Conservation (phyloP, 2,113 vertebrate genomes). For the Aegotheles bennettii region DNA sequence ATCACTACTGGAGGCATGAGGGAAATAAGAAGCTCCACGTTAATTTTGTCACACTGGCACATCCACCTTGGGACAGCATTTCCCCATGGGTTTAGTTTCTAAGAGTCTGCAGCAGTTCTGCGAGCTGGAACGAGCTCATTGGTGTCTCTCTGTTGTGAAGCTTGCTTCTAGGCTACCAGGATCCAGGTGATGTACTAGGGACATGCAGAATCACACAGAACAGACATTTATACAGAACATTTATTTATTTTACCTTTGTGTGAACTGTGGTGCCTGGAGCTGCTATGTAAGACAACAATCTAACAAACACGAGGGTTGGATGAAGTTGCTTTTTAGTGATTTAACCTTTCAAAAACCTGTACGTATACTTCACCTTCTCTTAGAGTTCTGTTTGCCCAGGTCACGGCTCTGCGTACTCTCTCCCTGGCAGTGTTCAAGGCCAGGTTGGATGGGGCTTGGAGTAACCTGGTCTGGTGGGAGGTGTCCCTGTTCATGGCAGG, state of each 20-base stretch:
- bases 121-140: neutral
- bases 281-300: neutral
- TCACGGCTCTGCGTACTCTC: too few relatives aligned
- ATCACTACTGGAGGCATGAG: accelerated
- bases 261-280: neutral
- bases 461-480: too few relatives aligned
- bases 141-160: neutral
- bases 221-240: neutral
- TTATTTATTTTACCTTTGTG: neutral
- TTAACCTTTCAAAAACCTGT: neutral
- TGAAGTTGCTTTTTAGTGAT: neutral
- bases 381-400: too few relatives aligned
- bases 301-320: neutral
- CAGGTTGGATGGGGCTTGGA: too few relatives aligned
- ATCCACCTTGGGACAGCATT: neutral
- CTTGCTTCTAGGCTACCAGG: neutral
- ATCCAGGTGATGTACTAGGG: neutral
- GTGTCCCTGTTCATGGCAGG: too few relatives aligned
- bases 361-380: too few relatives aligned
- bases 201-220: neutral
- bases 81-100: neutral
- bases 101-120: neutral
- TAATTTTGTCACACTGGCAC: neutral
- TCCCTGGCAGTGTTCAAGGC: too few relatives aligned
- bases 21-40: neutral